These are phyloP conservation scores for Oopsacas minuta DNA, from an alignment of 37 sponge, comb jelly and placozoan genomes.

Conservation along the genomic window DNA sequence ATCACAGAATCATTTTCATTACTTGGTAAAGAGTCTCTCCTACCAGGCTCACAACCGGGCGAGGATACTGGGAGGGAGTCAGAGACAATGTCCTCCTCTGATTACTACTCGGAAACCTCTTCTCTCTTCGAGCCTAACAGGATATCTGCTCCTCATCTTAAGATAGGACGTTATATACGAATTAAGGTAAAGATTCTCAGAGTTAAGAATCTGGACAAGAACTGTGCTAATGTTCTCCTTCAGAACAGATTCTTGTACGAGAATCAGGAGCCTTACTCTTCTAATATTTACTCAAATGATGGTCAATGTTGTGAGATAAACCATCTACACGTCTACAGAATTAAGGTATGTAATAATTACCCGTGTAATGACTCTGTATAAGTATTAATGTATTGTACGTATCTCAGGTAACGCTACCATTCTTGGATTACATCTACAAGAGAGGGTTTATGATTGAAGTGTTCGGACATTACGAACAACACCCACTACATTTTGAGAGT, in stretches of 20 bases:
- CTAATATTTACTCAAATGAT: neutral
- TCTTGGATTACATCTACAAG: slow-evolving; percentile 49
- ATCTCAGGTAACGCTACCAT: neutral
- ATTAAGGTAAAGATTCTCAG: neutral
- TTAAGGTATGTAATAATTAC: neutral
- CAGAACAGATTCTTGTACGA: slow-evolving; percentile 17
- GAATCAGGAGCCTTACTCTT: slow-evolving; percentile 12
- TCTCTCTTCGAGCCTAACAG: slow-evolving; percentile 7
- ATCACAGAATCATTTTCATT: neutral
- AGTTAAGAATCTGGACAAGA: slow-evolving; percentile 9
- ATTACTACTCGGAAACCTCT: neutral
- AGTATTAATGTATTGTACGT: neutral
- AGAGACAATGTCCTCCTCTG: slow-evolving; percentile 15
- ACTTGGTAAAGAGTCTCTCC: neutral
- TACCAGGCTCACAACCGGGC: neutral
- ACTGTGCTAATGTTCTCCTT: neutral
- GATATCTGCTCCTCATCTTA: slow-evolving; percentile 1
- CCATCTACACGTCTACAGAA: neutral
- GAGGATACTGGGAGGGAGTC: neutral
- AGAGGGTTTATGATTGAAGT: slow-evolving; percentile 62
- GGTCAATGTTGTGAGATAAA: neutral
- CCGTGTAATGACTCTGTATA: neutral
- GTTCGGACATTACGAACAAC: slow-evolving; percentile 79
- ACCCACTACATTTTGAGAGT: slow-evolving; percentile 60
- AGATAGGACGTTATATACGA: neutral